Conservation (phyloP, 2,113 vertebrate species). For the Riparia riparia region DNA sequence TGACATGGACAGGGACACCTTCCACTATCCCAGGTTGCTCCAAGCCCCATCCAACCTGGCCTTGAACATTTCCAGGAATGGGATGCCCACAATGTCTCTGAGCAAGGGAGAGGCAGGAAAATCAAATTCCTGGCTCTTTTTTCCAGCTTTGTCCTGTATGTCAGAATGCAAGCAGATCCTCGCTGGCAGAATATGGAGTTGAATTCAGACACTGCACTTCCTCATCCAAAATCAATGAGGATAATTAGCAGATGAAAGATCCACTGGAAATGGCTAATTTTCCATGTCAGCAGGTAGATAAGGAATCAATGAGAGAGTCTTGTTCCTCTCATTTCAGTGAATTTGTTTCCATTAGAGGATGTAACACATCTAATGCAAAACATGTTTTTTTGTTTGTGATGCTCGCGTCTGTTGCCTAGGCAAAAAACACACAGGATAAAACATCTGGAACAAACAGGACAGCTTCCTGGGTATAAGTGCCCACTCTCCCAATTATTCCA, state of each 20-base stretch:
- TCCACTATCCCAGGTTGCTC: accelerated
- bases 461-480: not conserved
- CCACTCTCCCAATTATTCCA: not conserved
- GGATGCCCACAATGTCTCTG: not conserved
- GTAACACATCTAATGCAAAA: not conserved
- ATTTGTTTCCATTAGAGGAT: conserved; percentile 29
- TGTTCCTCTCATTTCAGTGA: not conserved
- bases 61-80: not conserved
- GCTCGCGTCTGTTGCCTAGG: not conserved
- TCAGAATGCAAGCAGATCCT: not conserved
- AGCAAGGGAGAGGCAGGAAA: not conserved
- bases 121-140: not conserved
- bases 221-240: conserved; percentile 56
- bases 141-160: not conserved
- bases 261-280: conserved; percentile 8
- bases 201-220: not conserved
- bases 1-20: not conserved
- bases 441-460: not conserved
- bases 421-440: not conserved
- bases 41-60: not conserved
- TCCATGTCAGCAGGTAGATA: conserved; percentile 39
- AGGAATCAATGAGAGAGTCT: conserved; percentile 49
- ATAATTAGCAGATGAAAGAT: conserved; percentile 64
- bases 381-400: not conserved
- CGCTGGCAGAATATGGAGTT: not conserved